Base-by-base conservation (phyloP, 30 jellyfish, hydroid and myxozoan genomes). In the Mastigias papua region DNA sequence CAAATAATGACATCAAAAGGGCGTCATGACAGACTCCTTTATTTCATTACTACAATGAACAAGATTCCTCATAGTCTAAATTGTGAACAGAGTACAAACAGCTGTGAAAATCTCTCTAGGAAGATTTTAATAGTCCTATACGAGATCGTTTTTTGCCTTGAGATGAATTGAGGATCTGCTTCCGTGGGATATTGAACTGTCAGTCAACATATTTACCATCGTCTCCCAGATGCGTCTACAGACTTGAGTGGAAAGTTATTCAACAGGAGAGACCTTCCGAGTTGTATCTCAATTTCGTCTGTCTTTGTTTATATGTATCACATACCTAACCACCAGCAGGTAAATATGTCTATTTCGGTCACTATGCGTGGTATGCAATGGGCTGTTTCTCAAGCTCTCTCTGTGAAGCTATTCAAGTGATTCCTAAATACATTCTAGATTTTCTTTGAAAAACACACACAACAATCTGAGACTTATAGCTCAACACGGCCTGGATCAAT, bases 1-100 rank as follows among this genome's bases (percentile, higher is more conserved):
- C 83, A 72, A 72, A 72, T 72, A 72, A 33, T 34, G 66, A 34
- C 83, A 3, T 6, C 26, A 0, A 9, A 10, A 69, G 1, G 83
- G 83, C 83, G 83, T 72, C 83, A 63, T 20, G 68, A n/a, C 3
- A 72, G 37, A 37, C 34, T 31, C 13, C 5, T 2, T 28, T 21
- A 4, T 20, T 69, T 37, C 26, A 69, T 26, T 26, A 61, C 33
- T 0, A 2, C 1, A 69, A 69, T 31, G 26, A 22, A 69, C 13
- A 32, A 26, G 1, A 69, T 69, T 69, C 2, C 3, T 11, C 17
- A 19, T 54, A 25, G 67, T 54, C 25, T 19, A 54, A 21, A 10
- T 5, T 6, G 17, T 54, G 5, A 19, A 54, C 17, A 3, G 67
- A 54, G 17, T 5, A 25, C 67, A 54, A 54, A 54, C 25, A 54